Conservation (phyloP, 2,888 invertebrate species). For the Aelia acuminata region DNA sequence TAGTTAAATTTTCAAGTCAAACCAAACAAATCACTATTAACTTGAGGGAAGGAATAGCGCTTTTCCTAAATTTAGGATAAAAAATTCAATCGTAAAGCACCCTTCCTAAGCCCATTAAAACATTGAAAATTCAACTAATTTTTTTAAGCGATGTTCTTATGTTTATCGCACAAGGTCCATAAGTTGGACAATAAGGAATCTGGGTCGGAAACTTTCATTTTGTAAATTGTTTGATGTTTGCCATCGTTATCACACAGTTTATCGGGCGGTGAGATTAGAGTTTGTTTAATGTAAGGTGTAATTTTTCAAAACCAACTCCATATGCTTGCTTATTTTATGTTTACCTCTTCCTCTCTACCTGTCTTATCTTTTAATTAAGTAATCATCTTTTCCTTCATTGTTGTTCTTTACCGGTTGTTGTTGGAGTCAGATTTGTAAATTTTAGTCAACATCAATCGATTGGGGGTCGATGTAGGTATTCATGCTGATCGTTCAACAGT, state of each 20-base stretch:
- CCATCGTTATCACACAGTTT: neutral
- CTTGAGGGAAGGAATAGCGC: no score
- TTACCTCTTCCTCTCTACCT: neutral
- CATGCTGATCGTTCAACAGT: neutral
- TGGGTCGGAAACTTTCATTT: slow-evolving; percentile 15
- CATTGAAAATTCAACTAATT: no score
- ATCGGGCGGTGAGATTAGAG: slow-evolving; percentile 15
- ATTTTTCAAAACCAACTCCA: neutral
- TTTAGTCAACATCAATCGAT: no score
- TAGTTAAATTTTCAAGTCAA: no score
- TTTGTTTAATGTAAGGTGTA: neutral
- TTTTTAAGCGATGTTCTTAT: neutral
- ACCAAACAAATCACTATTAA: no score
- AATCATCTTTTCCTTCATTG: neutral
- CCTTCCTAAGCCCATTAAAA: no score
- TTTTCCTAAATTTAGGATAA: no score
- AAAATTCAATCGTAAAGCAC: no score
- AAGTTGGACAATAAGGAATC: neutral
- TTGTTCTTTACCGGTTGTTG: neutral
- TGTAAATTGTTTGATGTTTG: slow-evolving; percentile 10
- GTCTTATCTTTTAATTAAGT: slow-evolving; percentile 6
- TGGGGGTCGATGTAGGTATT: neutral
- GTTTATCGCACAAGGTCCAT: neutral
- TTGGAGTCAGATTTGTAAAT: neutral
- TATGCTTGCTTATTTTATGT: neutral